Evolutionary conservation across 2,888 invertebrate genomes (phyloP).

Genomic region (Choreutis nemorana): DNA sequence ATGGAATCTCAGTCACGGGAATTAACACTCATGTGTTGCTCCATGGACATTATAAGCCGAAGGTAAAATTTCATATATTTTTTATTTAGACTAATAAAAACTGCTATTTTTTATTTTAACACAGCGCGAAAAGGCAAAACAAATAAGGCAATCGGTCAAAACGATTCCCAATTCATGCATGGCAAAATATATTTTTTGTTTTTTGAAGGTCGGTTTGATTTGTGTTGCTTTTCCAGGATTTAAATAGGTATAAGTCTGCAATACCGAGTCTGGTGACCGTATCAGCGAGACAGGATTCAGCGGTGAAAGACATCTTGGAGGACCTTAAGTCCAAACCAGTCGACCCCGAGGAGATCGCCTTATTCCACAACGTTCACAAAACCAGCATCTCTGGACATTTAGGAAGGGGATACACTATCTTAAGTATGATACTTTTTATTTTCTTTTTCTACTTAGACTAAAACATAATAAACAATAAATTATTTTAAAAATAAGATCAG

Average conservation of each 20-base stretch:
- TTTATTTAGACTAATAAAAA: no score
- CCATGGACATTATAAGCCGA: slow-evolving; percentile 30
- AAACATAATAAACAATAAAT: no score
- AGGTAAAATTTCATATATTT: slow-evolving; percentile 21
- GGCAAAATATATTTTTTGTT: no score
- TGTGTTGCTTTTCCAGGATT: no score
- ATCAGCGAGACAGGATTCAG: slow-evolving; percentile 65
- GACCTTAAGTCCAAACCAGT: slow-evolving; percentile 26
- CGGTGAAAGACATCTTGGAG: slow-evolving; percentile 34
- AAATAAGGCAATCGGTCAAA: no score
- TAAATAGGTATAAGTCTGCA: slow-evolving; percentile 21
- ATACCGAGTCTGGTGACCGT: slow-evolving; percentile 57
- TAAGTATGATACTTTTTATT: slow-evolving; percentile 21
- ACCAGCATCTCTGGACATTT: slow-evolving; percentile 65
- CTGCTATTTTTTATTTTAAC: no score
- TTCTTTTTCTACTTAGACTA: neutral
- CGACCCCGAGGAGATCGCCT: slow-evolving; percentile 53
- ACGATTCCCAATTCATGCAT: no score
- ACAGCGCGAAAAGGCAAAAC: no score
- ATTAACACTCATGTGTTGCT: slow-evolving; percentile 28
- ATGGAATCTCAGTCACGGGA: slow-evolving; percentile 29
- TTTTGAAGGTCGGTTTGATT: no score
- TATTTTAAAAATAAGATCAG: no score
- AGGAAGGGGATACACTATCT: slow-evolving; percentile 69
- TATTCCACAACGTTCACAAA: slow-evolving; percentile 52